Percentiles rank a stretch among this genome's conserved stretches.
Evolutionary conservation across 2,888 invertebrate species (phyloP).

Genomic region (Eupithecia insigniata): DNA sequence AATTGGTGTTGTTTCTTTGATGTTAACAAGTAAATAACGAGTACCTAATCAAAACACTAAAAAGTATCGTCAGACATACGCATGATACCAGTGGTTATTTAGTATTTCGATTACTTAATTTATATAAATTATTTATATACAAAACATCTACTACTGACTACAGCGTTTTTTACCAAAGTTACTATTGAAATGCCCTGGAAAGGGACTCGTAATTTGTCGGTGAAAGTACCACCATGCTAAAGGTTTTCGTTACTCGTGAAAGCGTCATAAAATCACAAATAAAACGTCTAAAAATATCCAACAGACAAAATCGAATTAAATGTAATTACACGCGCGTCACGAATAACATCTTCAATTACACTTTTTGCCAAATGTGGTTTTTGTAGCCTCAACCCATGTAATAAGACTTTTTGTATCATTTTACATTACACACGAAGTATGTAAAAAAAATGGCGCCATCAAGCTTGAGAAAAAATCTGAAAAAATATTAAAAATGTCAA

Average conservation of each 20-base stretch:
- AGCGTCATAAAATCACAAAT: neutral
- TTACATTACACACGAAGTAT: constrained; percentile 27
- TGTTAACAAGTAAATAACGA: neutral
- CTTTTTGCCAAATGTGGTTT: constrained; percentile 43
- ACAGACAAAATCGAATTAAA: constrained; percentile 33
- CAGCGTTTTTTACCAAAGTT: neutral
- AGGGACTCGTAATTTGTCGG: neutral
- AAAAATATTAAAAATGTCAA: no score
- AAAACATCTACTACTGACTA: neutral
- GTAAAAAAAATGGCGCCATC: constrained; percentile 70
- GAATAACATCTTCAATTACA: constrained; percentile 42
- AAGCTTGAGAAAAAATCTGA: constrained; percentile 55
- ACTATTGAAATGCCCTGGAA: neutral
- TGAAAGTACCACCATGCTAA: neutral
- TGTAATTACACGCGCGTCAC: constrained; percentile 42
- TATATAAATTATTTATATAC: no score
- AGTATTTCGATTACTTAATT: neutral
- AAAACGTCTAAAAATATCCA: neutral
- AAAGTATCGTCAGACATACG: neutral
- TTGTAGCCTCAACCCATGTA: constrained; percentile 33
- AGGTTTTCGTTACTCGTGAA: neutral
- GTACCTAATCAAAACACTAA: neutral
- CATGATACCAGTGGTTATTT: neutral
- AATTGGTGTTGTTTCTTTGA: no score
- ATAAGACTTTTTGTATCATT: constrained; percentile 40